Percentiles rank a stretch among this genome's conserved stretches.
phyloP scores from a whole-genome alignment of 2,113 vertebrate species.

The Oncorhynchus kisutch region DNA sequence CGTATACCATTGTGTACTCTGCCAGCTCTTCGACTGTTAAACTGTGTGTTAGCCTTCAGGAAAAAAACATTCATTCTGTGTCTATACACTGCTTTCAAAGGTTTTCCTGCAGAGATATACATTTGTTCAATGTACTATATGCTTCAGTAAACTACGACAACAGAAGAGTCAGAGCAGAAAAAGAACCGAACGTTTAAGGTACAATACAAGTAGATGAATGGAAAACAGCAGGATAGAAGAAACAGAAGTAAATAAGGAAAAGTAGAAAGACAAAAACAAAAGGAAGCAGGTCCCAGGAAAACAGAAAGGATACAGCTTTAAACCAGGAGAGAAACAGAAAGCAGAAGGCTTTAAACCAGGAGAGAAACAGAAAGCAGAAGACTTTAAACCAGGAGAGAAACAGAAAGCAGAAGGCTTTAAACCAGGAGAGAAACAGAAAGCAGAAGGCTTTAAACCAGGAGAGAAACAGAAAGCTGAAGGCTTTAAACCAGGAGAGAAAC shows the following conservation, averaged over 20 bases:
- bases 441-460: fast-evolving
- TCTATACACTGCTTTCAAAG: no score
- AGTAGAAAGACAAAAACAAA: conserved; percentile 25
- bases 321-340: conserved; percentile 44
- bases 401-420: background rate
- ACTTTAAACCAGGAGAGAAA: background rate
- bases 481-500: background rate
- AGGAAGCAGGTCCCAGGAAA: conserved; percentile 46
- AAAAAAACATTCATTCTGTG: no score
- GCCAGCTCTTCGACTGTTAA: no score
- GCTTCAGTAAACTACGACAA: background rate
- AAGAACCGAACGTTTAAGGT: conserved; percentile 19
- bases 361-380: conserved; percentile 22
- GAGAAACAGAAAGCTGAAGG: no score
- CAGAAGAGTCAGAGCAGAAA: conserved; percentile 34
- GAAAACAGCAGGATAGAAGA: background rate
- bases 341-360: background rate
- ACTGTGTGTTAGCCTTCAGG: no score
- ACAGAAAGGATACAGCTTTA: conserved; percentile 60
- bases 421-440: no score
- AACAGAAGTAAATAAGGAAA: background rate
- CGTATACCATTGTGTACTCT: no score
- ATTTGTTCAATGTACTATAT: no score
- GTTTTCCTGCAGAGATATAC: background rate
- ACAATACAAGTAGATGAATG: background rate